Evolutionary conservation across 2,888 invertebrate genomes (phyloP), one percentile per base, ranked within the genome.

Genomic region (Minunthozetes semirufus): DNA sequence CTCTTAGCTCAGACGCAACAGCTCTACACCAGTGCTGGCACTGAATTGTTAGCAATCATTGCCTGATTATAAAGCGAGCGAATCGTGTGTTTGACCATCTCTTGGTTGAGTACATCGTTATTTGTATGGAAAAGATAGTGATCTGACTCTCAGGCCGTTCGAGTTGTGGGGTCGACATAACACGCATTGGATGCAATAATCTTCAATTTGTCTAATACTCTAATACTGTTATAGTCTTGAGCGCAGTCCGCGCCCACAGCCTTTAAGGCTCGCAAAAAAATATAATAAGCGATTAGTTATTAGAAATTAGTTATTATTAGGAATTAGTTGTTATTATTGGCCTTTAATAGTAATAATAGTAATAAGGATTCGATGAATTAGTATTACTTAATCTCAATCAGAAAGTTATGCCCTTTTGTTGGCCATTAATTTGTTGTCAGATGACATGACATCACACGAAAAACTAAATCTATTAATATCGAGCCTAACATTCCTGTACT

Each of bases 21-120:
- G 33, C 33, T 33, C 33, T 33, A 33, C 33, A 33, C 33, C 33
- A 33, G 33, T 5, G 33, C 33, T 33, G 33, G 33, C 33, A 33
- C 8, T 33, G 33, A 33, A 33, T 33, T 33, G 33, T 33, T 33
- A 8, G 33, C 33, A 33, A 33, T 33, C 33, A 33, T 33, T 33
- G 33, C 33, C 33, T 33, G 33, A 33, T 33, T 33, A 33, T 33
- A 33, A 33, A 33, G 33, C 33, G 29, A 27, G 15, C 15, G 63
- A 42, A 46, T 68, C 68, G 68, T 68, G 68, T 46, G 68, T 46
- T n/a, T 42, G 68, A 68, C 68, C 68, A 68, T 68, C 33, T 33
- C 68, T n/a, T 68, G 56, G 25, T 56, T 56, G 56, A 25, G 17
- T 8, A 25, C 46, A 11, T 25, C 22, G 6, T 19, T 66, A 68